Evolutionary conservation across 2,113 vertebrate genomes (phyloP).

Genomic region (Cryptotis parvus): DNA sequence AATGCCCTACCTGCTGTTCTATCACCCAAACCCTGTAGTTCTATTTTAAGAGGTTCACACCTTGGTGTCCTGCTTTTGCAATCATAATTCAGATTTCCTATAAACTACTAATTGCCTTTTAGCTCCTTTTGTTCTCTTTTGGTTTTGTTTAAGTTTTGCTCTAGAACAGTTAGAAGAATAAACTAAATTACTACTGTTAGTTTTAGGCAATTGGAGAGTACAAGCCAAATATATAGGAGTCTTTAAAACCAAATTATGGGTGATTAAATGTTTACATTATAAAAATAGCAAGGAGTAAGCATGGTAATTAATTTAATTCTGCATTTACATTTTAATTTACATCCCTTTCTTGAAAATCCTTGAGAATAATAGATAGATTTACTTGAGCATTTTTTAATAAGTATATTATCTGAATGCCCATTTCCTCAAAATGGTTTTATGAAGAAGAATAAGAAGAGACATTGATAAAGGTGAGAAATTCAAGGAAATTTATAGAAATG

Average conservation of each 20-base stretch:
- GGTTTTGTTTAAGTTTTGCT: neutral
- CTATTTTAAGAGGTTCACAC: neutral
- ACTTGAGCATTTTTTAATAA: neutral
- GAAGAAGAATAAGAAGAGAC: neutral
- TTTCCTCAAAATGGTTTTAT: neutral
- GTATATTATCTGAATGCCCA: neutral
- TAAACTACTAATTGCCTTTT: neutral
- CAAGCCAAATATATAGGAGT: neutral
- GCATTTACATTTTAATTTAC: neutral
- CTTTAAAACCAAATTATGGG: neutral
- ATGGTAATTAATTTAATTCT: neutral
- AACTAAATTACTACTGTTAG: neutral
- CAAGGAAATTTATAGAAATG: neutral
- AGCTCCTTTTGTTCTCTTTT: neutral
- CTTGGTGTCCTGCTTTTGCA: neutral
- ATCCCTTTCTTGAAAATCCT: neutral
- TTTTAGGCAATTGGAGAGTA: neutral
- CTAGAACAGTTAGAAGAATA: neutral
- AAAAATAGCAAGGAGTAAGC: neutral
- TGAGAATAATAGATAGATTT: neutral
- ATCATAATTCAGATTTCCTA: neutral
- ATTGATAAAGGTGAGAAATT: conserved; percentile 27
- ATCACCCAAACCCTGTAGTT: no score
- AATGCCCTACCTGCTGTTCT: no score
- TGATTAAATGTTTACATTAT: conserved; percentile 4